phyloP scores from a whole-genome alignment of 2,113 vertebrate species.

The Clarias gariepinus region DNA sequence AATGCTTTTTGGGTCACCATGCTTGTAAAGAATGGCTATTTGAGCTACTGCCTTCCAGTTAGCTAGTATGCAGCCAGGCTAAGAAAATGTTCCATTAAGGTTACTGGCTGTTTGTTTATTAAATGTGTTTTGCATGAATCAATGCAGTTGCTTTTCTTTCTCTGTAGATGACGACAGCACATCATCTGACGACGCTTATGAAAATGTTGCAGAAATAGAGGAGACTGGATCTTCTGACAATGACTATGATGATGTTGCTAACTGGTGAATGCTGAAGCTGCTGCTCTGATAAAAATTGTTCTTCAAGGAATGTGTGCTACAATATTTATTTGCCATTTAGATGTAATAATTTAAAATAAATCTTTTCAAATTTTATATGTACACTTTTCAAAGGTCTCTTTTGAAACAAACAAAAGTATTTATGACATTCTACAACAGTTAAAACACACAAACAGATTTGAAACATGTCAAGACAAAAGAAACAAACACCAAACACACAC shows the following conservation, averaged over 20 bases:
- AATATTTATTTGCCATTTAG: conserved; percentile 20
- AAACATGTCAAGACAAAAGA: not conserved
- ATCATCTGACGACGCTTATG: conserved; percentile 48
- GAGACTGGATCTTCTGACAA: conserved; percentile 42
- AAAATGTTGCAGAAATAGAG: conserved; percentile 32
- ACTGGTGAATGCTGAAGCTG: conserved; percentile 35
- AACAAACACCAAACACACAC: too few species aligned
- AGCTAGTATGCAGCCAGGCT: not conserved
- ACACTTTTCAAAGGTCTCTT: not conserved
- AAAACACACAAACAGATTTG: not conserved
- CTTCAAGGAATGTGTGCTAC: conserved; percentile 10
- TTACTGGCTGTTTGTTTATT: not conserved
- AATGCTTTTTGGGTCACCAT: not conserved
- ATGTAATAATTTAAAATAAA: not conserved
- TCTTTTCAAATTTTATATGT: not conserved
- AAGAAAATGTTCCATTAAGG: not conserved
- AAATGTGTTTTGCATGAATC: not conserved
- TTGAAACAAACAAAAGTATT: not conserved
- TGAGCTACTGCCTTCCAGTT: not conserved
- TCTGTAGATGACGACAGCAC: conserved; percentile 47
- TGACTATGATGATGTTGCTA: conserved; percentile 51
- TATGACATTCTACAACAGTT: not conserved
- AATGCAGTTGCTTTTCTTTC: not conserved
- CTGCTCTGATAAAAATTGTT: not conserved
- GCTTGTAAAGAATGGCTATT: not conserved